phyloP scores from a whole-genome alignment of 35 echinoderm and acorn worm species.

The Heliocidaris erythrogramma region DNA sequence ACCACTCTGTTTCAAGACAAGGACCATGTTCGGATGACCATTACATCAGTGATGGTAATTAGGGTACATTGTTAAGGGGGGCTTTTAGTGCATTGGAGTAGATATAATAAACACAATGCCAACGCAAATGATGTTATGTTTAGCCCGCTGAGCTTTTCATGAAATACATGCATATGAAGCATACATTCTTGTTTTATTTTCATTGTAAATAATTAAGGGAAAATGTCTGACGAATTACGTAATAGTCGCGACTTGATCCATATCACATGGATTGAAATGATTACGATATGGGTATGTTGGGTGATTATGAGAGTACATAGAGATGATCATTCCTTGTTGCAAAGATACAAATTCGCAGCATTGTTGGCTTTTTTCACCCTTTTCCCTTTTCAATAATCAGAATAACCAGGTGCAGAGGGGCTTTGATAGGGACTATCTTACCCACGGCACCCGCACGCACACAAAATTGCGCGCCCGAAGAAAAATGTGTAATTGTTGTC shows the following conservation, averaged over 20 bases:
- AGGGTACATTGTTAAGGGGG: constrained; percentile 37
- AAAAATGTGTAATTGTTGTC: too few relatives aligned
- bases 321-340: too few relatives aligned
- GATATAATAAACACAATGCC: constrained; percentile 40
- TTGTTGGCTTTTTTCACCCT: too few relatives aligned
- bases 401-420: too few relatives aligned
- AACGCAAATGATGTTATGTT: constrained; percentile 21
- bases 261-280: background rate
- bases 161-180: background rate
- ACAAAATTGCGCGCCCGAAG: too few relatives aligned
- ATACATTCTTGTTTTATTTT: background rate
- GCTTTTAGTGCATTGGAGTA: constrained; percentile 43
- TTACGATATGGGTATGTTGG: background rate
- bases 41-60: constrained; percentile 35
- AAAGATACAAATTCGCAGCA: too few relatives aligned
- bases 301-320: too few relatives aligned
- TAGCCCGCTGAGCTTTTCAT: background rate
- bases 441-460: too few relatives aligned
- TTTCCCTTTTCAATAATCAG: too few relatives aligned
- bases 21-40: constrained; percentile 5
- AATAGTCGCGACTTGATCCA: background rate
- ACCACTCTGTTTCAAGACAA: background rate
- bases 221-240: background rate
- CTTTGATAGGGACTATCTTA: too few relatives aligned
- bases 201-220: background rate